These are phyloP conservation scores for Tichodroma muraria DNA, from an alignment of 2,113 vertebrate genomes.

Conservation along the genomic window DNA sequence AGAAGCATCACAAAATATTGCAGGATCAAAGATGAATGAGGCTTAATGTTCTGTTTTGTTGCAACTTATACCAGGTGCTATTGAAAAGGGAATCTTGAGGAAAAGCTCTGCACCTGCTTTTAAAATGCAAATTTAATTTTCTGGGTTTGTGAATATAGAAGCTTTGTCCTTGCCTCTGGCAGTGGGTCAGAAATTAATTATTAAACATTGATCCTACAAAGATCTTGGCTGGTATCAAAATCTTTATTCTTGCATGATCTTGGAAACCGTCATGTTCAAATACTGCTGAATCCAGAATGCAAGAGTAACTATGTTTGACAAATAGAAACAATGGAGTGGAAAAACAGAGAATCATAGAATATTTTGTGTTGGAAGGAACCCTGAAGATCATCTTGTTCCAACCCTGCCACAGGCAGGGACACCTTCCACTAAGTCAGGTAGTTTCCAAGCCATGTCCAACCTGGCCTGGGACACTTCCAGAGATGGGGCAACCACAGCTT, in stretches of 20 bases:
- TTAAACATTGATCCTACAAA: neutral
- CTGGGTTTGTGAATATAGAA: neutral
- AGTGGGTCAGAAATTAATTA: neutral
- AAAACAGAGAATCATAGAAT: neutral
- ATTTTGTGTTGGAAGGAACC: neutral
- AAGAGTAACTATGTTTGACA: neutral
- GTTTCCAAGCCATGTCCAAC: rapidly evolving
- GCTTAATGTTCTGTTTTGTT: constrained; percentile 40
- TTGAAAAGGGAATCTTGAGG: neutral
- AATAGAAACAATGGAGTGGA: neutral
- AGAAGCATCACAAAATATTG: constrained; percentile 54
- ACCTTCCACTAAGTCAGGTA: rapidly evolving
- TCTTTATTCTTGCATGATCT: neutral
- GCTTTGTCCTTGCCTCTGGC: neutral
- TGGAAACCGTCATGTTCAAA: neutral
- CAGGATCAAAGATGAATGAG: constrained; percentile 72
- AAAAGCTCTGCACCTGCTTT: neutral
- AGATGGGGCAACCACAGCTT: neutral
- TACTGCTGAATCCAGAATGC: neutral
- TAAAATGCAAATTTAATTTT: neutral
- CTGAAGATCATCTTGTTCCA: neutral
- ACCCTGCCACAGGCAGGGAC: neutral
- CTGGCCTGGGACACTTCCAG: neutral
- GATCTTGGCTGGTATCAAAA: neutral
- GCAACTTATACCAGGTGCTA: neutral